These are phyloP conservation scores for Bicyclus anynana DNA, from an alignment of 1,140 invertebrate genomes.

Conservation along the genomic window DNA sequence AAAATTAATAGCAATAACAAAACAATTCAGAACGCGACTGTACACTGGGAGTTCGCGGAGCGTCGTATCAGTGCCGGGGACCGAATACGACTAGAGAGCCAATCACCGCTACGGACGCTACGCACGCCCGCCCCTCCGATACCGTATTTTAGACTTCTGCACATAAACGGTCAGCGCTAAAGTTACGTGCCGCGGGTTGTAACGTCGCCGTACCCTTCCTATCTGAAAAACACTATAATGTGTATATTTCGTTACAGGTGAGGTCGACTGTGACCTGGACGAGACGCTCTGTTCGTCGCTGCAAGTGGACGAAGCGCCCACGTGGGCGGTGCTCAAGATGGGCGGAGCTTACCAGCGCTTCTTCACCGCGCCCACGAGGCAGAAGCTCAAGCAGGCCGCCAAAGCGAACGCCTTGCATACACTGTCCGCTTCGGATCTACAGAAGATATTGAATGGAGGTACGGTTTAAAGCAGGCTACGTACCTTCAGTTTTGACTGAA, in stretches of 20 bases:
- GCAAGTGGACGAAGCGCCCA: slow-evolving; percentile 34
- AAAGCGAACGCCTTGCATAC: slow-evolving; percentile 41
- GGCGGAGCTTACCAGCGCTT: slow-evolving; percentile 51
- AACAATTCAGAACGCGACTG: too few species aligned
- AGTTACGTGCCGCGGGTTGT: too few species aligned
- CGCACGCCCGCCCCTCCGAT: too few species aligned
- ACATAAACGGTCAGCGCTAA: too few species aligned
- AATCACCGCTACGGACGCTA: too few species aligned
- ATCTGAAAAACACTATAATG: neutral
- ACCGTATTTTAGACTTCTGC: too few species aligned
- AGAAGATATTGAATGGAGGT: slow-evolving; percentile 47
- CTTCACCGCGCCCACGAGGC: slow-evolving; percentile 1
- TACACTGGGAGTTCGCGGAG: too few species aligned
- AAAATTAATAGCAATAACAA: too few species aligned
- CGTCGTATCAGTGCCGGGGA: too few species aligned
- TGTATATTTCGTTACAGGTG: slow-evolving; percentile 29
- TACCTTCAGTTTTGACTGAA: too few species aligned
- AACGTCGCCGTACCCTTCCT: too few species aligned
- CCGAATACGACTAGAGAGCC: too few species aligned
- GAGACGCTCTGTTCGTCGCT: slow-evolving; percentile 43
- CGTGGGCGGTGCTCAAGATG: slow-evolving; percentile 47
- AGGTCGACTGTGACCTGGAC: slow-evolving; percentile 44
- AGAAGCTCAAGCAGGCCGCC: slow-evolving; percentile 8
- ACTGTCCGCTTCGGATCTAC: slow-evolving; percentile 43
- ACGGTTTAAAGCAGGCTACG: neutral